Base-by-base conservation (phyloP, 1,140 invertebrate species). In the Potamilus streckersoni region DNA sequence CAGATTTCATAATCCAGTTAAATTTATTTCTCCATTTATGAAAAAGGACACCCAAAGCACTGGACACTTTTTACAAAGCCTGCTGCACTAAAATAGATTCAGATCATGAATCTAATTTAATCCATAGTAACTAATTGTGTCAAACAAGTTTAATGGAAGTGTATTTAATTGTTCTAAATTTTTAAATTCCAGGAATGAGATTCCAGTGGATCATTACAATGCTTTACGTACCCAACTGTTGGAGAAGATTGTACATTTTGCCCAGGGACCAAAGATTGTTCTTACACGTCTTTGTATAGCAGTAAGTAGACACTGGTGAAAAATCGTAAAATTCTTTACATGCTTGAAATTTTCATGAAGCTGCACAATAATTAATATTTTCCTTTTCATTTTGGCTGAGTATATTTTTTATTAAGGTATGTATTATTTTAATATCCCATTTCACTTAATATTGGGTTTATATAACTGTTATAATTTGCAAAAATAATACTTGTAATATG, bases 241-340 rank as follows among this genome's bases (percentile, higher is more conserved):
- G 16, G 92, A 94, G 82, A 92, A 93, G 61, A 93, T 97, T 74
- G 92, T 95, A 71, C 92, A 92, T 76, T 95, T 94, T 89, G 80
- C 85, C 23, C 92, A 92, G 27, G 94, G 95, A 31, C 94, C 95
- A 55, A 96, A 95, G 90, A 92, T 97, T 80, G 93, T 97, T 64
- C 91, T 96, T 17, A 95, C 95, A 82, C 93, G 95, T 82, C 91
- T 97, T 64, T 97, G 95, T 90, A 94, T 97, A 82, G 93, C 95
- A 86, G 95, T 97, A 92, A 93, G 93, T 87, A 77, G 61, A 69
- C 11, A 49, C 38, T 61, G 19, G 16, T 65, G 58, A 63, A 38
- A 49, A 19, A 27, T 61, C 56, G 20, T 8, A n/a, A 31, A 17
- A 20, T 23, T 56, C 68, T 49, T 49, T 49, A 49, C 38, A 49